Base-by-base conservation (phyloP, 2,797 vertebrate species). In the Micropoecilia bifurca region DNA sequence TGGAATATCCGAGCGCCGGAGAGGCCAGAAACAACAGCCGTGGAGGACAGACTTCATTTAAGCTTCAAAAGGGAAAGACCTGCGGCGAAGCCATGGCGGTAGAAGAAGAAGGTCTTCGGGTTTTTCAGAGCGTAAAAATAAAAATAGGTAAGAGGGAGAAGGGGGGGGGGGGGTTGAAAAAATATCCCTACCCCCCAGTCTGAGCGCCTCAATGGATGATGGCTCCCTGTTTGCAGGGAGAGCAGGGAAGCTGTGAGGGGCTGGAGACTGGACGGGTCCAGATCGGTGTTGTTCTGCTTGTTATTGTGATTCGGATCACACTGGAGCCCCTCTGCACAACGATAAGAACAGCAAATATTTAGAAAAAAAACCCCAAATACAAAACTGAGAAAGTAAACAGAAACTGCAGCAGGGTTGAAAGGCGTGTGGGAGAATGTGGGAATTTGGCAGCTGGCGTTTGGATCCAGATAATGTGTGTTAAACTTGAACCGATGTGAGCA, bases 91-190 rank as follows among this genome's bases (percentile, higher is more conserved):
- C 95, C 90, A 99, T 99, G 98, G 98, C 97, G 95, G 97, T 98
- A 88, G 98, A 98, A 93, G 98, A 98, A 93, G 98, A 98, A 96
- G 98, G 98, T 89, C 97, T 99, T 30, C 97, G 97, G 86, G 97
- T 99, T 83, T 99, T 99, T 88, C 98, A 99, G 95, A 99, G 98
- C 95, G 98, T 99, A 92, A 97, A 96, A 96, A 98, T 99, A 92
- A 99, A 99, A 95, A 99, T 99, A 93, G 98, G 98, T 98, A 95
- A 96, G 96, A 79, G 75, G 77, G 84, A 85, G 36, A 55, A 10
- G 10, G n/a, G n/a, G 25, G 0, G 1, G 55, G 55, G 25, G n/a
- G 55, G 3, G 6, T 48, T 3, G 10, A 36, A 73, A 80, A 39
- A 53, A 39, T 45, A 90, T 87, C 85, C 91, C 86, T 87, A 83